Percentiles rank a stretch among this genome's conserved stretches.
Evolutionary conservation across 23 tunicate species (phyloP).

Genomic region (Ciona savignyi): DNA sequence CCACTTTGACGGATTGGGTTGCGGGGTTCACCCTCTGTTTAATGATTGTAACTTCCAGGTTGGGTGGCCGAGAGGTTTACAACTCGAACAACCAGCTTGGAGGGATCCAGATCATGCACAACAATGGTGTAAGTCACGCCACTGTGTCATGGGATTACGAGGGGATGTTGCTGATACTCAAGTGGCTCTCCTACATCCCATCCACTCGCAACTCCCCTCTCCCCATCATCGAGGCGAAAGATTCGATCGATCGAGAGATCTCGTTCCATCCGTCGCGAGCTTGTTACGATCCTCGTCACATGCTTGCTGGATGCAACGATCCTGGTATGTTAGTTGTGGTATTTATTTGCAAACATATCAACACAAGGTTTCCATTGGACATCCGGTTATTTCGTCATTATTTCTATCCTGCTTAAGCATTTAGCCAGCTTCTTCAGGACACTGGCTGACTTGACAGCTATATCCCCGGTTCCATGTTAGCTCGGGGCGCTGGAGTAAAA

Average conservation of each 20-base stretch:
- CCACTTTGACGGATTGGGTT: too few relatives aligned
- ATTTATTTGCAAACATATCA: not conserved
- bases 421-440: too few relatives aligned
- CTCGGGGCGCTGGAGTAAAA: too few relatives aligned
- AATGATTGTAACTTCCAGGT: conserved; percentile 64
- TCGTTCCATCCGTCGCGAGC: conserved; percentile 35
- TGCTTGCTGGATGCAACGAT: conserved; percentile 66
- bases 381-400: not conserved
- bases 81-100: conserved; percentile 98
- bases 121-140: conserved; percentile 90
- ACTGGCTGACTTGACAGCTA: too few relatives aligned
- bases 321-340: conserved; percentile 25
- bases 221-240: conserved; percentile 48
- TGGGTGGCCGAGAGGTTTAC: conserved; percentile 90
- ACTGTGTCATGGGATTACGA: conserved; percentile 91
- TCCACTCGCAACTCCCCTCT: conserved; percentile 48
- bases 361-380: not conserved
- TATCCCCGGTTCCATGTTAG: too few relatives aligned
- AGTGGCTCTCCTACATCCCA: conserved; percentile 95
- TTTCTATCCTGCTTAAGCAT: too few relatives aligned
- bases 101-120: conserved; percentile 93
- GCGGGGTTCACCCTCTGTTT: too few relatives aligned
- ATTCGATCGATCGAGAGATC: conserved; percentile 80
- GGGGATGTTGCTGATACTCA: conserved; percentile 72
- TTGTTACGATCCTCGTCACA: conserved; percentile 71